Percentiles rank a stretch among this genome's conserved stretches.
Evolutionary conservation across 2,113 vertebrate genomes (phyloP).

Genomic region (Machaerirhynchus nigripectus): DNA sequence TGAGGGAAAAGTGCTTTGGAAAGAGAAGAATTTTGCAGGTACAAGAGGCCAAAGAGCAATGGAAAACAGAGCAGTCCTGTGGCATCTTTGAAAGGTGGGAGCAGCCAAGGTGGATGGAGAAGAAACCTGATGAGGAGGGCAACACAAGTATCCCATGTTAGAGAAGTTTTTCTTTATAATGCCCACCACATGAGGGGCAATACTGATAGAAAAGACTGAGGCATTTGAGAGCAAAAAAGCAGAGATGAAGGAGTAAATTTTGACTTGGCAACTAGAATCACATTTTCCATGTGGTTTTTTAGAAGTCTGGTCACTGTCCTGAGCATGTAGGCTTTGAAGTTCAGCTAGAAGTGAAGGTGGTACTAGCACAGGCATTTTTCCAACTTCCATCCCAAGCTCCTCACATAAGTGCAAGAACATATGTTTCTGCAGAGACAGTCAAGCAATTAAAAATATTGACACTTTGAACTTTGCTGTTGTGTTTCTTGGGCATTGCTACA

Average conservation of each 20-base stretch:
- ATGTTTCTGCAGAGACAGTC: not conserved
- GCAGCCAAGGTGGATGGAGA: not conserved
- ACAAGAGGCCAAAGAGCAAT: not conserved
- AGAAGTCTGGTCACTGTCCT: not conserved
- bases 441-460: not conserved
- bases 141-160: not conserved
- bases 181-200: rapidly evolving
- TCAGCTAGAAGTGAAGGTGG: not conserved
- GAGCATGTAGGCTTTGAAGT: not conserved
- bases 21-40: not conserved
- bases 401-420: not conserved
- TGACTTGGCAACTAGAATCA: not conserved
- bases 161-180: not conserved
- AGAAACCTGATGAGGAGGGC: not conserved
- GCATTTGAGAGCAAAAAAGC: not conserved
- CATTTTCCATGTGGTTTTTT: not conserved
- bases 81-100: not conserved
- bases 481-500: not conserved
- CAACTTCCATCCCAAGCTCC: not conserved
- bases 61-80: not conserved
- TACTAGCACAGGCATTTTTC: not conserved
- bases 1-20: not conserved
- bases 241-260: not conserved
- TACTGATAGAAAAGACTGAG: not conserved
- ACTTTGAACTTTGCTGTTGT: not conserved